Evolutionary conservation across 2,113 vertebrate genomes (phyloP).

Genomic region (Heteronetta atricapilla): DNA sequence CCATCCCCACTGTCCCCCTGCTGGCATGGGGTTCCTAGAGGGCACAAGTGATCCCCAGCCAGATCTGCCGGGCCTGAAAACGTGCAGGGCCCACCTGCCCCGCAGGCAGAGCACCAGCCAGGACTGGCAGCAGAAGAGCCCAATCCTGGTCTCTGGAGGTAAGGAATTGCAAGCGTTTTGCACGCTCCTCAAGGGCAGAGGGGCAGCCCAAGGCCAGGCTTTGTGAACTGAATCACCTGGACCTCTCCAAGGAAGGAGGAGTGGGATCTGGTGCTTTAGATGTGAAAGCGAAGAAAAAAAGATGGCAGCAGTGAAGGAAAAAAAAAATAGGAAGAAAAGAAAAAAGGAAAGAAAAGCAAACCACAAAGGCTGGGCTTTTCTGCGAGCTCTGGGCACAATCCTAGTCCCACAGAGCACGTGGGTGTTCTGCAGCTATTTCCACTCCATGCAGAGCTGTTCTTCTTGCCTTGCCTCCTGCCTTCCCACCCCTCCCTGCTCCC

Average conservation of each 20-base stretch:
- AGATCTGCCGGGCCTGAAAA: neutral
- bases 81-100: rapidly evolving
- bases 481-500: neutral
- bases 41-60: neutral
- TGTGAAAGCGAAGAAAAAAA: rapidly evolving
- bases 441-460: conserved; percentile 9
- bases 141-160: neutral
- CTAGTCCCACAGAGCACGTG: neutral
- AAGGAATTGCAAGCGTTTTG: neutral
- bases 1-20: neutral
- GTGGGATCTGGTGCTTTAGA: neutral
- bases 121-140: neutral
- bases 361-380: neutral
- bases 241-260: neutral
- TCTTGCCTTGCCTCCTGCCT: neutral
- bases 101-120: neutral
- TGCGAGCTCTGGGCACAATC: neutral
- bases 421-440: conserved; percentile 3
- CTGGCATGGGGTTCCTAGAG: neutral
- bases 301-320: neutral
- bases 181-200: neutral
- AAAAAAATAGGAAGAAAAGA: too few relatives aligned
- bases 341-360: too few relatives aligned
- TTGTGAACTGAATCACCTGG: neutral
- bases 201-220: neutral